These are phyloP conservation scores for Paradoxurus hermaphroditus DNA, from an alignment of 2,113 vertebrate genomes.

Conservation along the genomic window DNA sequence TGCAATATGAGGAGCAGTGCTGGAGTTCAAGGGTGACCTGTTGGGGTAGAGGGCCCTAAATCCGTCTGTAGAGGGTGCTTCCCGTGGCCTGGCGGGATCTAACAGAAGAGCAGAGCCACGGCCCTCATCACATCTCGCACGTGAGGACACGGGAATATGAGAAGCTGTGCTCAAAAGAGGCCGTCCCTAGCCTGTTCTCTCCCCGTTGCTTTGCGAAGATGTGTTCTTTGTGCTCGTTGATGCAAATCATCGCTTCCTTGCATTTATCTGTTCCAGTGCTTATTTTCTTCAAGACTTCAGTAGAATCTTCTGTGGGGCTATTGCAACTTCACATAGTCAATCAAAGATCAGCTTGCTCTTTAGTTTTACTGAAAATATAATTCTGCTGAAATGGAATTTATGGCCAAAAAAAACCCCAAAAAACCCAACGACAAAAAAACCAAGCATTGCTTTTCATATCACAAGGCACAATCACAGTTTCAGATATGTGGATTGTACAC, in stretches of 20 bases:
- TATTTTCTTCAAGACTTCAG: neutral
- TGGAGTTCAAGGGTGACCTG: neutral
- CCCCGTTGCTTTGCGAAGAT: neutral
- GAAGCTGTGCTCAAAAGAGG: neutral
- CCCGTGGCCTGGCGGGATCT: neutral
- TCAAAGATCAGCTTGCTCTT: neutral
- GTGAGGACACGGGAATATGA: neutral
- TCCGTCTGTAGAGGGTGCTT: neutral
- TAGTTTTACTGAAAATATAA: neutral
- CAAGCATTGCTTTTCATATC: neutral
- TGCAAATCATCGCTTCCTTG: neutral
- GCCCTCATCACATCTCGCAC: too few relatives aligned
- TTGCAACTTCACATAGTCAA: neutral
- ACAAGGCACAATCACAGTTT: neutral
- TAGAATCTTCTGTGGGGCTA: neutral
- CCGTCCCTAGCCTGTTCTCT: rapidly evolving
- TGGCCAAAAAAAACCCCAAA: neutral
- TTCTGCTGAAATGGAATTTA: neutral
- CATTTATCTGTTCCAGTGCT: neutral
- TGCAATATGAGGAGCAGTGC: neutral
- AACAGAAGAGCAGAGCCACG: neutral
- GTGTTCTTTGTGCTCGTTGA: neutral
- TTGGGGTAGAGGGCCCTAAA: neutral
- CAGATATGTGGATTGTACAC: neutral
- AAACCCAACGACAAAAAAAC: neutral